These are phyloP conservation scores for Drosophila obscura DNA, from an alignment of 1,140 invertebrate genomes.

Conservation along the genomic window DNA sequence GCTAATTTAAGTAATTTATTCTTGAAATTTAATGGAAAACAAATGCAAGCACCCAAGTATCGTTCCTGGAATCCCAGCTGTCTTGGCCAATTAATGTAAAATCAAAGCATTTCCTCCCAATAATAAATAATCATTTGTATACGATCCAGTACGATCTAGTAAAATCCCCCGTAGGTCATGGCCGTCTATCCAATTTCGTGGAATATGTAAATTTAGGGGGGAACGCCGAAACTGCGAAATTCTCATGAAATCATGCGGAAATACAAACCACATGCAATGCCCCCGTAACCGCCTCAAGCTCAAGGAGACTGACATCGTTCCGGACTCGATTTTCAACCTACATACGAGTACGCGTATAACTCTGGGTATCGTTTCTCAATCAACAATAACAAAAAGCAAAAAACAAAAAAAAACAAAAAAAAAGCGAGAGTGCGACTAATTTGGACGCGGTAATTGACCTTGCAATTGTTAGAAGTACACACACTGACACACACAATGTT, in stretches of 20 bases:
- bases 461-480: slow-evolving; percentile 54
- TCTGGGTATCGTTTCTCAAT: slow-evolving; percentile 6
- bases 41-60: no score
- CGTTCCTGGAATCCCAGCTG: no score
- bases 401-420: background rate
- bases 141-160: background rate
- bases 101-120: no score
- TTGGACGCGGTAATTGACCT: slow-evolving; percentile 65
- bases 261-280: slow-evolving; percentile 19
- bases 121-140: no score
- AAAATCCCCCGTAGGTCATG: slow-evolving; percentile 52
- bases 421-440: slow-evolving; percentile 58
- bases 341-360: background rate
- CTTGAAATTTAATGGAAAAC: no score
- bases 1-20: no score
- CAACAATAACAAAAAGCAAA: slow-evolving; percentile 17
- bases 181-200: slow-evolving; percentile 13
- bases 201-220: slow-evolving; percentile 20
- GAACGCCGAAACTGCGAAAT: slow-evolving; percentile 47
- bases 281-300: slow-evolving; percentile 53
- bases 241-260: slow-evolving; percentile 74
- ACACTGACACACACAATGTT: slow-evolving; percentile 42
- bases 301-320: slow-evolving; percentile 47
- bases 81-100: no score
- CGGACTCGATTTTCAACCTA: slow-evolving; percentile 28